phyloP scores from a whole-genome alignment of 2,113 vertebrate species.

The cat (Felis catus) region DNA sequence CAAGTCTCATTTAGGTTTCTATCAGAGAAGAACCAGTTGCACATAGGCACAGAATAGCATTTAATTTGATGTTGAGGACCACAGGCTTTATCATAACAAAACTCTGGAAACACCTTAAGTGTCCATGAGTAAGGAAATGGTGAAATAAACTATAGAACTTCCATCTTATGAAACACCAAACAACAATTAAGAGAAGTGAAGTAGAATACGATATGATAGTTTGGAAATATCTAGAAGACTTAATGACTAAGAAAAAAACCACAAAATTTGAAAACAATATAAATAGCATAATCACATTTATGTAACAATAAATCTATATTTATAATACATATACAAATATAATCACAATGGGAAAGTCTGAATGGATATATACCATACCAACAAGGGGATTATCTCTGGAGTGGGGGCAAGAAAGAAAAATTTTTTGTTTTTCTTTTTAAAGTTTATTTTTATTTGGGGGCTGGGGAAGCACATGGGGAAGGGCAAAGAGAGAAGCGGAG shows the following conservation, averaged over 20 bases:
- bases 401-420: background rate
- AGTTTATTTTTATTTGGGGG: background rate
- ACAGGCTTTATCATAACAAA: background rate
- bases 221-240: background rate
- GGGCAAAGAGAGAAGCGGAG: background rate
- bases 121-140: background rate
- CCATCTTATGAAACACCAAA: background rate
- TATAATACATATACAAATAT: background rate
- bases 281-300: background rate
- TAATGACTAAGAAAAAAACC: background rate
- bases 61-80: background rate
- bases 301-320: background rate
- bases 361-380: background rate
- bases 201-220: background rate
- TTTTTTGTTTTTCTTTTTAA: background rate
- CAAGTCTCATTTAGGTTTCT: background rate
- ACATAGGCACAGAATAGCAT: background rate
- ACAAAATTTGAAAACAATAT: background rate
- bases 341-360: background rate
- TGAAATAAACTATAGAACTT: background rate
- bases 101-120: background rate
- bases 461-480: background rate
- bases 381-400: background rate
- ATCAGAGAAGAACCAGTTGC: background rate
- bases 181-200: slow-evolving; percentile 2